Evolutionary conservation across 2,113 vertebrate species (phyloP).

Genomic region (Plecturocebus donacophilus): DNA sequence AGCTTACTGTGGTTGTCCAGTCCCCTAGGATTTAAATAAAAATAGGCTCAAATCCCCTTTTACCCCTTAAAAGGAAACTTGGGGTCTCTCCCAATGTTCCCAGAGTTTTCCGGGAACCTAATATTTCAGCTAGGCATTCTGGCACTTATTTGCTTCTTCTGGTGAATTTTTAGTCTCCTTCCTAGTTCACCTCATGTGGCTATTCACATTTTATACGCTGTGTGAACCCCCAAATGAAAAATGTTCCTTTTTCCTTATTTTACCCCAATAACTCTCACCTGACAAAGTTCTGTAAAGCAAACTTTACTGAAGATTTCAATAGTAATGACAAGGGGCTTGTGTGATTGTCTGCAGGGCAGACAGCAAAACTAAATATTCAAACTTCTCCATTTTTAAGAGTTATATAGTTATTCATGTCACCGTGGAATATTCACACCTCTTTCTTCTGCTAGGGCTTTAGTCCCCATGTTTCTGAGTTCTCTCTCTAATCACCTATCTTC

Average conservation of each 20-base stretch:
- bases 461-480: background rate
- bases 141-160: background rate
- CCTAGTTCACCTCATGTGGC: background rate
- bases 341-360: background rate
- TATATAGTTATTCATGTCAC: background rate
- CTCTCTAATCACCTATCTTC: background rate
- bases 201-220: background rate
- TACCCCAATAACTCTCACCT: background rate
- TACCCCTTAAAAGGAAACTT: background rate
- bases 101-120: background rate
- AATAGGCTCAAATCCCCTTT: background rate
- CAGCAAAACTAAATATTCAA: slow-evolving; percentile 8
- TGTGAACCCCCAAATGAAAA: background rate
- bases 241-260: background rate
- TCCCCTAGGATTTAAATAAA: background rate
- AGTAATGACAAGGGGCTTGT: background rate
- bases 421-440: background rate
- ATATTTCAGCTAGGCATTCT: background rate
- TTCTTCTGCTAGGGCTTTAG: background rate
- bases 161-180: background rate
- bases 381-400: background rate
- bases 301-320: background rate
- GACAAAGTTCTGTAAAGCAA: background rate
- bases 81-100: background rate
- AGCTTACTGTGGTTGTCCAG: background rate